Conservation (phyloP, 2,113 vertebrate genomes). For the Dendropsophus ebraccatus region DNA sequence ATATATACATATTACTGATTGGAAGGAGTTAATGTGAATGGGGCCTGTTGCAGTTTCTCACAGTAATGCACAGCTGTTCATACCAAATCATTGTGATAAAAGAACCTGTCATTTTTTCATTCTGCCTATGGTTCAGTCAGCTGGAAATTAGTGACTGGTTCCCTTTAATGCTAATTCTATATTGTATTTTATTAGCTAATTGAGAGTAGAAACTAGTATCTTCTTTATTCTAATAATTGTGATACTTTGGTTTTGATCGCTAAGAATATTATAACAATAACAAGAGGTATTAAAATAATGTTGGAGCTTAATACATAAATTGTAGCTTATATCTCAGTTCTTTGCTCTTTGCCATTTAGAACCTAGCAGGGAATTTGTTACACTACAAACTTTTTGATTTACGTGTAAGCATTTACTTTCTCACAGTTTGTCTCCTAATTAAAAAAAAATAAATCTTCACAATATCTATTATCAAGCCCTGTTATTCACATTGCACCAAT, state of each 20-base stretch:
- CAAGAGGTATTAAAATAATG: not conserved
- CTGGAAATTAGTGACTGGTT: too few relatives aligned
- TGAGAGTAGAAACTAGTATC: not conserved
- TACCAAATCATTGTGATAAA: too few relatives aligned
- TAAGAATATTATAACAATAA: not conserved
- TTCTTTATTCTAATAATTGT: not conserved
- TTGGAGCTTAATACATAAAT: slow-evolving; percentile 26
- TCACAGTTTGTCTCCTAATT: slow-evolving; percentile 52
- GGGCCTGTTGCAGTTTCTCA: too few relatives aligned
- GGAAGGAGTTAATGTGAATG: too few relatives aligned
- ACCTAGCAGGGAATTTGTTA: slow-evolving; percentile 36
- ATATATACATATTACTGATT: too few relatives aligned
- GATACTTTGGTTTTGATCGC: not conserved
- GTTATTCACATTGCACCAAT: slow-evolving; percentile 37
- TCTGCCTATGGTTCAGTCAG: too few relatives aligned
- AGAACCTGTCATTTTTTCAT: too few relatives aligned
- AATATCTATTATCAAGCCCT: slow-evolving; percentile 30
- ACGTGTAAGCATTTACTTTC: slow-evolving; percentile 26
- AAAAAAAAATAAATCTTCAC: slow-evolving; percentile 48
- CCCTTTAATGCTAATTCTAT: too few relatives aligned
- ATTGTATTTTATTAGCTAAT: not conserved
- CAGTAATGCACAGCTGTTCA: too few relatives aligned
- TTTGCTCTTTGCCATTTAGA: slow-evolving; percentile 23
- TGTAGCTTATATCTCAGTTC: slow-evolving; percentile 30
- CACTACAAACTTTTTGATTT: slow-evolving; percentile 37